Conservation (phyloP, 2,113 vertebrate species). For the Xiphophorus couchianus region DNA sequence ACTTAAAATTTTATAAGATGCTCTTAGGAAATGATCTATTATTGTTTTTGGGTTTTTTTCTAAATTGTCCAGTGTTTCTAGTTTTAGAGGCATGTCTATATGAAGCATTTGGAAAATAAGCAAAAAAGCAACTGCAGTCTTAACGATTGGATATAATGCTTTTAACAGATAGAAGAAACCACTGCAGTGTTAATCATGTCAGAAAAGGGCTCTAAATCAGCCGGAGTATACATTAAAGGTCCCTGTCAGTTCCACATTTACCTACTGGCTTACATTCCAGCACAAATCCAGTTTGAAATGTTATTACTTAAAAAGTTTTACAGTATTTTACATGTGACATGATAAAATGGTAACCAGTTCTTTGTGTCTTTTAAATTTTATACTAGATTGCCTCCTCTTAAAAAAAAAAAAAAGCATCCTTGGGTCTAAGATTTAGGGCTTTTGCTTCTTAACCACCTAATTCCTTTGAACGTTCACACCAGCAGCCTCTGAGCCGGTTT, state of each 20-base stretch:
- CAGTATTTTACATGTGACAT: neutral
- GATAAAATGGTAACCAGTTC: neutral
- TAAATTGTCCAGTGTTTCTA: neutral
- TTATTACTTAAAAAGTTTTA: neutral
- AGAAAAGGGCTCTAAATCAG: neutral
- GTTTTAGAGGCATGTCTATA: neutral
- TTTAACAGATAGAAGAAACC: neutral
- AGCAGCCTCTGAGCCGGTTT: constrained; percentile 2
- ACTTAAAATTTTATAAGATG: neutral
- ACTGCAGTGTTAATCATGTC: neutral
- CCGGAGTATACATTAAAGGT: constrained; percentile 7
- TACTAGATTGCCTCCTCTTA: neutral
- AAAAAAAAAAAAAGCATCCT: neutral
- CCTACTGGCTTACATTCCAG: neutral
- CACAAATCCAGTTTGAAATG: neutral
- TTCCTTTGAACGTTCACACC: neutral
- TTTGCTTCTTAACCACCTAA: neutral
- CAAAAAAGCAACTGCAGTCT: neutral
- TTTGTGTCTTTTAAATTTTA: neutral
- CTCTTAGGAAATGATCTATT: neutral
- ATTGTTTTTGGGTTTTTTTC: neutral
- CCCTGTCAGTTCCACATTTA: constrained; percentile 1
- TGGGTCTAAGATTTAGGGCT: neutral
- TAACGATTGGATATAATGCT: neutral
- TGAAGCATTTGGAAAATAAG: neutral